Base-by-base conservation (phyloP, 2,888 invertebrate species). In the Elmis aenea region DNA sequence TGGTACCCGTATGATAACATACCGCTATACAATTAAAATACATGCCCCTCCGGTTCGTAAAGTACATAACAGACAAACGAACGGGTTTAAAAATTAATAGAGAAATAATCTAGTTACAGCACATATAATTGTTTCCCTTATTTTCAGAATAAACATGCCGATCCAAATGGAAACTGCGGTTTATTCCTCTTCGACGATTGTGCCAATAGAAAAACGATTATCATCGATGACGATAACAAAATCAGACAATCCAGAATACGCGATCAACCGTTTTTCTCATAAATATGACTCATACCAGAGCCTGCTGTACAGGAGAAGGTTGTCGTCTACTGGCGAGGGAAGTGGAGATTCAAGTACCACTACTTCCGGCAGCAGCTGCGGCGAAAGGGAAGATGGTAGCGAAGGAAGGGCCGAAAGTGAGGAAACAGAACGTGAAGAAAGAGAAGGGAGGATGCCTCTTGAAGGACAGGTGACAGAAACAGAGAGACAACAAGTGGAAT, bases 401-500 rank as follows among this genome's bases (percentile, higher is more conserved):
- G 74, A 73, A 52, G 70, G 70, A 36, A 62, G 71, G 14, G 69
- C 70, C 15, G 70, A 72, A 48, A 70, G 68, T 49, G 72, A 72
- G 31, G 70, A 71, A 44, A 65, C 55, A 28, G 64, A 62, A 20
- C 55, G 60, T 31, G 63, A 67, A 38, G 64, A 64, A 39, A 41
- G 52, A 20, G 61, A 62, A 33, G 64, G 67, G 38, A 54, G 62
- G 48, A 57, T 59, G 43, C 61, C 69, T 12, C 60, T 68, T 3
- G 65, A 70, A 39, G 72, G 71, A 29, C 67, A 68, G 39, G 72
- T 83, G 28, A 74, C 77, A 5, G 80, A 81, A 32, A 64, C 72
- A 41, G 83, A 84, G 58, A 71, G 81, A 32, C 73, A 74, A 20
- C 81, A 83, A 61, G 76, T 85, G 38, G 84, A 85, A 61, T 76